Evolutionary conservation across 2,113 vertebrate species (phyloP).

Genomic region (Tichodroma muraria): DNA sequence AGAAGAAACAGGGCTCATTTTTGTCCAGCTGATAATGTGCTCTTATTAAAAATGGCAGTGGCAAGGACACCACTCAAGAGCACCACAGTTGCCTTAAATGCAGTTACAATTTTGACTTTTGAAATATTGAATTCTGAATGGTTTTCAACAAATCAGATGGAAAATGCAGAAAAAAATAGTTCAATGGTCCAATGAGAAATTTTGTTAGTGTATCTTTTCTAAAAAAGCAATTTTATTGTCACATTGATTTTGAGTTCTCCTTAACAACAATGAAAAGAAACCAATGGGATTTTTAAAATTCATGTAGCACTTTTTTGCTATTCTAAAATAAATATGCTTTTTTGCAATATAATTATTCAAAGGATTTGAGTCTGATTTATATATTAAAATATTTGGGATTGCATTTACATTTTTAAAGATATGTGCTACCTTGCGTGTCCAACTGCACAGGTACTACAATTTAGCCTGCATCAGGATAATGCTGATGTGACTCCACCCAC

Average conservation of each 20-base stretch:
- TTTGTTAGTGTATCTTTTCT: not conserved
- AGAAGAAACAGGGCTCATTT: not conserved
- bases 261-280: not conserved
- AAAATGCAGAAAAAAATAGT: not conserved
- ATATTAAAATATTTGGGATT: not conserved
- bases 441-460: not conserved
- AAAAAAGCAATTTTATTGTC: not conserved
- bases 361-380: not conserved
- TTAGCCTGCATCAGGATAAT: not conserved
- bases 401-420: not conserved
- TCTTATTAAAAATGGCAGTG: not conserved
- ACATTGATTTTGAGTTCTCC: not conserved
- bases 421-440: not conserved
- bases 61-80: not conserved
- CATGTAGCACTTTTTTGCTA: not conserved
- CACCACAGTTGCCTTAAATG: not conserved
- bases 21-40: not conserved
- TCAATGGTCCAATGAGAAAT: not conserved
- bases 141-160: not conserved
- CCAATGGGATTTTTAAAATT: not conserved
- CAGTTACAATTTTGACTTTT: not conserved
- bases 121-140: not conserved
- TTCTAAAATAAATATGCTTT: not conserved
- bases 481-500: not conserved
- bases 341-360: not conserved